Conservation (phyloP, 2,113 vertebrate species). For the Zosterops hypoxanthus region DNA sequence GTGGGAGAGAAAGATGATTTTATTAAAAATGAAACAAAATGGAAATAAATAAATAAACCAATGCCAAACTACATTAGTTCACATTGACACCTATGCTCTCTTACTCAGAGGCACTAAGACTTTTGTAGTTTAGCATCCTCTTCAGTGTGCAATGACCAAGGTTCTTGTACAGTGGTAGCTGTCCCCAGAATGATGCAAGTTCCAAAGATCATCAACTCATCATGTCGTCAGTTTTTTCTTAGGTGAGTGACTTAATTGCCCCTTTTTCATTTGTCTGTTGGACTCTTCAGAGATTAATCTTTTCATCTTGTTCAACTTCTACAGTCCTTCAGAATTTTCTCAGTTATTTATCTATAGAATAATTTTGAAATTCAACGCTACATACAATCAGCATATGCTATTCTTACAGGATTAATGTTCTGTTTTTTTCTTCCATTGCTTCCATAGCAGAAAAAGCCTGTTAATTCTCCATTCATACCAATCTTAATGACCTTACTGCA, state of each 20-base stretch:
- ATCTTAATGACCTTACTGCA: background rate
- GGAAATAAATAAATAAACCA: too few relatives aligned
- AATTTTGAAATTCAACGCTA: accelerated
- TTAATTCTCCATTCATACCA: background rate
- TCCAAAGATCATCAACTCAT: background rate
- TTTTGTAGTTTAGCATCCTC: background rate
- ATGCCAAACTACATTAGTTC: too few relatives aligned
- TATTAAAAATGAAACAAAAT: background rate
- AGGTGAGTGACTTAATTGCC: background rate
- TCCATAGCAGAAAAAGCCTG: background rate
- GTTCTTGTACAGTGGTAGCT: background rate
- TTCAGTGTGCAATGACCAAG: background rate
- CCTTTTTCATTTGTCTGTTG: background rate
- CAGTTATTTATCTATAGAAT: background rate
- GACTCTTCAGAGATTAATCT: background rate
- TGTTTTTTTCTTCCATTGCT: background rate
- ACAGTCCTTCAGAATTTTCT: background rate
- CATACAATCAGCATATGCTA: accelerated
- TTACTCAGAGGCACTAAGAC: too few relatives aligned
- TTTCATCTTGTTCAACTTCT: background rate
- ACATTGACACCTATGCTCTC: too few relatives aligned
- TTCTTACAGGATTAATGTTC: background rate
- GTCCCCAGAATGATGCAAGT: background rate
- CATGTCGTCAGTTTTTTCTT: background rate
- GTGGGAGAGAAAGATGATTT: background rate